Conservation (phyloP, 2,113 vertebrate species). For the Amblyopsis rosae region DNA sequence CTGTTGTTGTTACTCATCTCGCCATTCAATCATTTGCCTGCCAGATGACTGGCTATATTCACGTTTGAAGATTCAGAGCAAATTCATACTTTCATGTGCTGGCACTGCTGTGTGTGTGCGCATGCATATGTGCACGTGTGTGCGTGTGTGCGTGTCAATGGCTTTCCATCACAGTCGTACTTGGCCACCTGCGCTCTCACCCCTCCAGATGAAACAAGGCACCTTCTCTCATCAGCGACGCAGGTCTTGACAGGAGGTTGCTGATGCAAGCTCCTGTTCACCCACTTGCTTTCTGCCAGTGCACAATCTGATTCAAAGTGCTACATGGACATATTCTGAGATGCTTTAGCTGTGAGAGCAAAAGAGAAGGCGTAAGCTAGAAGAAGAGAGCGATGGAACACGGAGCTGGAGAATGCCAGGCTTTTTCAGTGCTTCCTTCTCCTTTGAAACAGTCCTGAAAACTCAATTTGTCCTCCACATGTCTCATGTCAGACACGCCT, state of each 20-base stretch:
- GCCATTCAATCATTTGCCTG: too few species aligned
- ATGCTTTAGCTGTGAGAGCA: neutral
- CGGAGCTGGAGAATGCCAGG: neutral
- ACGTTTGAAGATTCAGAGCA: neutral
- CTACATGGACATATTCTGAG: constrained; percentile 18
- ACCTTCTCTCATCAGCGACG: constrained; percentile 58
- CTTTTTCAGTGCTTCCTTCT: constrained; percentile 35
- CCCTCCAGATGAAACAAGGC: constrained; percentile 55
- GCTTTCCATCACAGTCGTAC: constrained; percentile 13
- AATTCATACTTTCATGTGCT: neutral
- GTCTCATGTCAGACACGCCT: neutral
- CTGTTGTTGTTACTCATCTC: too few species aligned
- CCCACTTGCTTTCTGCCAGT: too few species aligned
- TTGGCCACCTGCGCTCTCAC: too few species aligned
- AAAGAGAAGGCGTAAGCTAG: neutral
- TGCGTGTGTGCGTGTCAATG: neutral
- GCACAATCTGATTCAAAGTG: neutral
- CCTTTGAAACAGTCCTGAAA: constrained; percentile 41
- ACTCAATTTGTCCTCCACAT: constrained; percentile 31
- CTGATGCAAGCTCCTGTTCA: too few species aligned
- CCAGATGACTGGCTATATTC: too few species aligned
- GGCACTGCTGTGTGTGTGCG: neutral
- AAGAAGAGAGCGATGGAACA: neutral
- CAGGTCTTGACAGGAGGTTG: constrained; percentile 33
- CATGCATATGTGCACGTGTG: neutral